Conservation (phyloP, 2,888 invertebrate species). For the Acleris literana region DNA sequence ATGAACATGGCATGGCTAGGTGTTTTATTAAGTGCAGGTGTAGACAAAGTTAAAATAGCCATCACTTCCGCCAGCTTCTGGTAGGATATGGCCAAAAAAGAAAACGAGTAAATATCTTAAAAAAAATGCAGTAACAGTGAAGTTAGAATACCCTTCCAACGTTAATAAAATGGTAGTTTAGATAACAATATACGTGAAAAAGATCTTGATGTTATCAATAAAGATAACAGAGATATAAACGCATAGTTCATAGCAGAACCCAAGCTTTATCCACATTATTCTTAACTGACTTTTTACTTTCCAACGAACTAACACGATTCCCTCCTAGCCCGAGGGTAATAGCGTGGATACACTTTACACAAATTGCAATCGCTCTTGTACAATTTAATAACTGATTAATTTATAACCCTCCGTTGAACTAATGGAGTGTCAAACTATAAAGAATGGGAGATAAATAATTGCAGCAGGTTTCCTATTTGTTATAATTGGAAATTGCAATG, state of each 20-base stretch:
- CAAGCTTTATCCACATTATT: background rate
- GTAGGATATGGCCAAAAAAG: too few species aligned
- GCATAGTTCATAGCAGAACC: constrained; percentile 14
- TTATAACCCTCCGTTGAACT: constrained; percentile 45
- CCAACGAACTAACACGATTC: constrained; percentile 41
- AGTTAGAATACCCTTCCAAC: background rate
- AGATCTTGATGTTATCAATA: background rate
- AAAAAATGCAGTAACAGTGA: background rate
- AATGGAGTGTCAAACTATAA: constrained; percentile 41
- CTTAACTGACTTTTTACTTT: constrained; percentile 42
- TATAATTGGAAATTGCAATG: constrained; percentile 30
- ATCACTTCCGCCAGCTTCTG: too few species aligned
- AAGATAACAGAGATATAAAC: background rate
- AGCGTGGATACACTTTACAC: constrained; percentile 34
- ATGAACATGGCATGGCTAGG: too few species aligned
- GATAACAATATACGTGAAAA: background rate
- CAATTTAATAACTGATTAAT: constrained; percentile 54
- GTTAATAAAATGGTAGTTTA: background rate
- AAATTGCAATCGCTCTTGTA: constrained; percentile 38
- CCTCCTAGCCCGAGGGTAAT: constrained; percentile 40
- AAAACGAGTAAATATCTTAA: too few species aligned
- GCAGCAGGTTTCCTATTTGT: constrained; percentile 18
- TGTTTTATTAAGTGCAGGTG: too few species aligned
- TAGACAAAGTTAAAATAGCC: too few species aligned
- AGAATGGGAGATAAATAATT: constrained; percentile 27